A percentile compares a stretch with the other conserved stretches of the same genome.
Evolutionary conservation across 1,140 invertebrate species (phyloP).

Genomic region (Zaprionus camerounensis): DNA sequence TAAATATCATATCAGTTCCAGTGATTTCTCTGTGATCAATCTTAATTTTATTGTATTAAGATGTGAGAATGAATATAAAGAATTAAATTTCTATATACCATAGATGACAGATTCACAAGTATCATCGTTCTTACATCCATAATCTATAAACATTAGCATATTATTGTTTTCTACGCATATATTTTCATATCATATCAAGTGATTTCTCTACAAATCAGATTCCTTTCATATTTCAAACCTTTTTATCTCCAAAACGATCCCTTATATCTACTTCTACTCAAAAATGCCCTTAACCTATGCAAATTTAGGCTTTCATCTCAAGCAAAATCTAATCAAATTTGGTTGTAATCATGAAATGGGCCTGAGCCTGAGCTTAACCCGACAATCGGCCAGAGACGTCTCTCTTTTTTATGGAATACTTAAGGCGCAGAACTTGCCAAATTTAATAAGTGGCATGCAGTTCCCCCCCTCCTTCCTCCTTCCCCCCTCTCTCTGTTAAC

Average conservation of each 20-base stretch:
- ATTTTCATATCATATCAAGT: no score
- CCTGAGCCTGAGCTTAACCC: background rate
- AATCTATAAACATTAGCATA: no score
- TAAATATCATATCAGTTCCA: no score
- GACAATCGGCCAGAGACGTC: background rate
- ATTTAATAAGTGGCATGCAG: constrained; percentile 24
- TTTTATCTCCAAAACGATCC: background rate
- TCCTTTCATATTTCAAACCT: background rate
- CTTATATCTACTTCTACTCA: background rate
- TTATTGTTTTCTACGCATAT: no score
- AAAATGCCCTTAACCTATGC: constrained; percentile 2
- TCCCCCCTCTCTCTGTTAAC: background rate
- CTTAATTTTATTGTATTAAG: no score
- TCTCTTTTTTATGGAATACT: constrained; percentile 4
- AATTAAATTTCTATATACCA: no score
- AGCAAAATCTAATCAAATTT: constrained; percentile 3
- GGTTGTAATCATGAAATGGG: background rate
- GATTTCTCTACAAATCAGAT: background rate
- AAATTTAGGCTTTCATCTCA: constrained; percentile 1
- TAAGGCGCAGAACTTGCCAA: constrained; percentile 16
- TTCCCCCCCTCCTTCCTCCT: background rate
- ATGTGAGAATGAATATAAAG: no score
- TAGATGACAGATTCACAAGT: no score
- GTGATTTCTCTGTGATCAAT: no score
- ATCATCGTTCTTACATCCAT: no score